Conservation (phyloP, 1,140 invertebrate species). For the Ceratitis capitata region DNA sequence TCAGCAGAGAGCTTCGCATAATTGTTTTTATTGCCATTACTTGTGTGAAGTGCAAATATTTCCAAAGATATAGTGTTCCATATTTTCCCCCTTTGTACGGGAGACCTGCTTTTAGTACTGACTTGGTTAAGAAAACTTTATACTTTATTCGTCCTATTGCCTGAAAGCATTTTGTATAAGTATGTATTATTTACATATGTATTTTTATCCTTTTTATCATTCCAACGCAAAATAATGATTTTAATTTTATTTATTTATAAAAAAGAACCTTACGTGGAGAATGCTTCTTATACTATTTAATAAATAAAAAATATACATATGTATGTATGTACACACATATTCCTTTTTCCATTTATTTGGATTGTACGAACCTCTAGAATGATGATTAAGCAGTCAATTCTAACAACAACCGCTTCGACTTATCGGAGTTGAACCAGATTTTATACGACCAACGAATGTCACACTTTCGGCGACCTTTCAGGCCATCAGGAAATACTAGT, state of each 20-base stretch:
- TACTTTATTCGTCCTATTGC: background rate
- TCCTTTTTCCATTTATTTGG: background rate
- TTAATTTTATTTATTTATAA: no score
- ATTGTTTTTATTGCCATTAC: background rate
- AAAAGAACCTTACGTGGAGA: no score
- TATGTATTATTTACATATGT: background rate
- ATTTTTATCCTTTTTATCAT: background rate
- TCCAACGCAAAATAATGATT: background rate
- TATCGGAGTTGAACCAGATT: background rate
- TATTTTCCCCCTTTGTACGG: no score
- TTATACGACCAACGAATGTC: background rate
- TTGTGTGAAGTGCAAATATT: background rate
- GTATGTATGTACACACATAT: no score
- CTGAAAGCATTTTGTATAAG: background rate
- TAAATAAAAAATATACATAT: no score
- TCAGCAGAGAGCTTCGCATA: constrained; percentile 60
- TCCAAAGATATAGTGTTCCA: background rate
- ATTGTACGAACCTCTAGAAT: background rate
- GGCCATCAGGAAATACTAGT: no score
- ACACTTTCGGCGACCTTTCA: background rate
- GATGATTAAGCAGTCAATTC: background rate
- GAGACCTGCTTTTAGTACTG: no score
- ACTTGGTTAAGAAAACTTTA: no score
- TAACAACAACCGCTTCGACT: background rate
- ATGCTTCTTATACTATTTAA: no score